phyloP scores from a whole-genome alignment of 2,113 vertebrate genomes.

The Gopherus flavomarginatus region DNA sequence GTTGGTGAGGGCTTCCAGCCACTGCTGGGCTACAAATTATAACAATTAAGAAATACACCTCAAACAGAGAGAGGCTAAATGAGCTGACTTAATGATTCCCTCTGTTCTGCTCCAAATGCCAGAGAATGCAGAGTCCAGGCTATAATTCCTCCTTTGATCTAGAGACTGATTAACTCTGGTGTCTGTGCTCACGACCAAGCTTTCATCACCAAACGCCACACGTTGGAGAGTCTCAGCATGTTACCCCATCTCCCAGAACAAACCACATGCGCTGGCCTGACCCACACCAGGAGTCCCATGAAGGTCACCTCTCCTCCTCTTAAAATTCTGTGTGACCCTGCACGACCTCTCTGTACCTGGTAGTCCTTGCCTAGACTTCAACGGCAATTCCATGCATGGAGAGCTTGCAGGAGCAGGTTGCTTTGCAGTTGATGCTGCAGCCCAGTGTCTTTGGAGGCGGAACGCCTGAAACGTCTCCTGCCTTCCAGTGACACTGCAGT shows the following conservation, averaged over 20 bases:
- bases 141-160: slow-evolving; percentile 34
- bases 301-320: accelerated
- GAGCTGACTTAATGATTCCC: background rate
- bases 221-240: background rate
- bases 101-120: slow-evolving; percentile 17
- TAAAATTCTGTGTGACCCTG: background rate
- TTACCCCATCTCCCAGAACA: accelerated
- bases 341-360: background rate
- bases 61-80: background rate
- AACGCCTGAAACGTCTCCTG: background rate
- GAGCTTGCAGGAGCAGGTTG: background rate
- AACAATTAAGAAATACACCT: background rate
- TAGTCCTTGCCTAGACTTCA: background rate
- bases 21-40: background rate
- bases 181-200: background rate
- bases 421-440: background rate
- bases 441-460: background rate
- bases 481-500: background rate
- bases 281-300: accelerated
- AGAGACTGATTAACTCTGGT: slow-evolving; percentile 28
- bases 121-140: slow-evolving; percentile 26
- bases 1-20: background rate
- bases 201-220: background rate
- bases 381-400: background rate
- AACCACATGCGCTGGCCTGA: accelerated